Conservation (phyloP, 1,140 invertebrate species). For the Monochamus saltuarius region DNA sequence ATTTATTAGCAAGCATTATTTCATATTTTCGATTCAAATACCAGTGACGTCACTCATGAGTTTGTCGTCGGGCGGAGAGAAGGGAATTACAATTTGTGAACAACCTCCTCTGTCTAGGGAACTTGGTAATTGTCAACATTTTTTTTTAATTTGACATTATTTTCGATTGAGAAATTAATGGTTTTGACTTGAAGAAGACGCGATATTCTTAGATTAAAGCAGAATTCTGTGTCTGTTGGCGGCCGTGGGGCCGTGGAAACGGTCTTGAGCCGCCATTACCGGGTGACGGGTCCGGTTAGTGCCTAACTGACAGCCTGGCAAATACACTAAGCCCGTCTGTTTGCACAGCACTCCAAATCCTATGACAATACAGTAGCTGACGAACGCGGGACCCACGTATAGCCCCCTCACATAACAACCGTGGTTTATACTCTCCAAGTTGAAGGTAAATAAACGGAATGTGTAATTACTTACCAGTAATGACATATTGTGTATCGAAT, state of each 20-base stretch:
- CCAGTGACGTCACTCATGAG: too few relatives aligned
- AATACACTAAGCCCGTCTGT: slow-evolving; percentile 46
- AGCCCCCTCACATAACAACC: slow-evolving; percentile 15
- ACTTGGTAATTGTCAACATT: too few relatives aligned
- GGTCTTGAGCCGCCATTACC: not conserved
- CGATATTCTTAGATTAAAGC: not conserved
- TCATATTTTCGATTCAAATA: too few relatives aligned
- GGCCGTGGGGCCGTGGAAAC: not conserved
- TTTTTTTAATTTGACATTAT: too few relatives aligned
- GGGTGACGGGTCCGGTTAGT: slow-evolving; percentile 5
- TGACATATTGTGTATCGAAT: slow-evolving; percentile 35
- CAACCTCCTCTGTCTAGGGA: too few relatives aligned
- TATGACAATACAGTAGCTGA: slow-evolving; percentile 56
- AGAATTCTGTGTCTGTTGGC: not conserved
- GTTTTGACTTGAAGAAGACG: too few relatives aligned
- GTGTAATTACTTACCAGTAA: slow-evolving; percentile 36
- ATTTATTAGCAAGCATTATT: too few relatives aligned
- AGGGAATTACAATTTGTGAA: too few relatives aligned
- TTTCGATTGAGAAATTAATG: too few relatives aligned
- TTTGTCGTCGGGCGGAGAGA: too few relatives aligned
- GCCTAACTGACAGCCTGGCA: slow-evolving; percentile 37
- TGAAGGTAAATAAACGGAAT: slow-evolving; percentile 35
- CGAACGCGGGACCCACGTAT: slow-evolving; percentile 16
- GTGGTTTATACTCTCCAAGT: slow-evolving; percentile 14
- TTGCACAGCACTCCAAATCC: slow-evolving; percentile 49